Evolutionary conservation across 1,140 invertebrate species (phyloP).

Genomic region (Mamestra configurata): DNA sequence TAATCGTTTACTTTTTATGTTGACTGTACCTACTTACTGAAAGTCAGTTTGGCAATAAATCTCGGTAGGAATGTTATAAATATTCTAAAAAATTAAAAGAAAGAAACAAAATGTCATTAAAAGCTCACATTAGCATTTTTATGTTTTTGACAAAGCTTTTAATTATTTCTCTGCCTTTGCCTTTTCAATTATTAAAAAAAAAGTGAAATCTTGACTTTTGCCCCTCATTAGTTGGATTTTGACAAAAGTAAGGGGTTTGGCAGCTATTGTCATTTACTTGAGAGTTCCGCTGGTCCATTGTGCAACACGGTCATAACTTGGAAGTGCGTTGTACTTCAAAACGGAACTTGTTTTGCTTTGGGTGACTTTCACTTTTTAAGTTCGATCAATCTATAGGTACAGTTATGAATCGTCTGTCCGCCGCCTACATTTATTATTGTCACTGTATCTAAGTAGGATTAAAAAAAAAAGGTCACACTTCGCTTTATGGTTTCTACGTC

Average conservation of each 20-base stretch:
- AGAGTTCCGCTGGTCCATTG: constrained; percentile 14
- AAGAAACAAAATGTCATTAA: neutral
- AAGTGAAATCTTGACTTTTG: constrained; percentile 1
- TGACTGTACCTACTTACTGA: neutral
- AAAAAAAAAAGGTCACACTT: neutral
- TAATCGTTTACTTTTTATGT: neutral
- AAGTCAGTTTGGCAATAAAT: neutral
- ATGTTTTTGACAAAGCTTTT: neutral
- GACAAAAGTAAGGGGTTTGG: neutral
- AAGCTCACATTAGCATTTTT: neutral
- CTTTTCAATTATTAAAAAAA: neutral
- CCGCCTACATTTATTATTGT: neutral
- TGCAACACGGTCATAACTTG: constrained; percentile 8
- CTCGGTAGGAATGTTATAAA: too few species aligned
- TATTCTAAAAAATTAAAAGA: neutral
- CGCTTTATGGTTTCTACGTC: too few species aligned
- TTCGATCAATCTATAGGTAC: constrained; percentile 35
- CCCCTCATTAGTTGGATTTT: neutral
- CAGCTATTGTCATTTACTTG: constrained; percentile 1
- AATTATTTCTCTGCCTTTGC: neutral
- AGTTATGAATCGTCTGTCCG: constrained; percentile 16
- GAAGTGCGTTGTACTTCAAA: constrained; percentile 44
- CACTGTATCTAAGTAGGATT: neutral
- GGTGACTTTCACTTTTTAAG: constrained; percentile 69
- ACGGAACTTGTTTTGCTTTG: constrained; percentile 68